Conservation (phyloP, 2,888 invertebrate species). For the Rhaphigaster nebulosa region DNA sequence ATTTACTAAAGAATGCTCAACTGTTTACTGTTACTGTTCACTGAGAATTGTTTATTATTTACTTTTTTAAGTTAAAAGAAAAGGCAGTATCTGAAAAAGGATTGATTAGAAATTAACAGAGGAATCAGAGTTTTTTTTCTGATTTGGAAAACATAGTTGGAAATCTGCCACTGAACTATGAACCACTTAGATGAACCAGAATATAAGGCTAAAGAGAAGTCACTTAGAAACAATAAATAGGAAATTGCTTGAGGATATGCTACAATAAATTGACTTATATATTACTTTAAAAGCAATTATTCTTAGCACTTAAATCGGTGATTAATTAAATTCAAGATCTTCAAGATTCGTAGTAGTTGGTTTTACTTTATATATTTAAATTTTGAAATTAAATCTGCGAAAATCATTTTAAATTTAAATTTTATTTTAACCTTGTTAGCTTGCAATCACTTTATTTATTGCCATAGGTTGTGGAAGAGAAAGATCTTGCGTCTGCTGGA, state of each 20-base stretch:
- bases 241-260: no score
- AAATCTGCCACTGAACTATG: no score
- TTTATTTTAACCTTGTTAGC: background rate
- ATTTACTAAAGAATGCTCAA: background rate
- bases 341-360: background rate
- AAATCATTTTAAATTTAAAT: background rate
- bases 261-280: no score
- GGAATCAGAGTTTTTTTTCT: no score
- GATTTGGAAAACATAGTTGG: no score
- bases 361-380: background rate
- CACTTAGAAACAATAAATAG: no score
- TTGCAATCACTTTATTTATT: background rate
- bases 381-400: background rate
- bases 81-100: background rate
- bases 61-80: no score
- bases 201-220: no score
- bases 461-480: constrained; percentile 82
- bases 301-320: background rate
- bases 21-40: background rate
- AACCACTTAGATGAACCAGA: no score
- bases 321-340: background rate
- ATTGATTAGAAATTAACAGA: no score
- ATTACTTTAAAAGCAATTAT: background rate
- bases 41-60: no score
- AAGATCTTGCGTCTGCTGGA: constrained; percentile 81